Conservation (phyloP, 2,113 vertebrate genomes). For the Seriola rivoliana region DNA sequence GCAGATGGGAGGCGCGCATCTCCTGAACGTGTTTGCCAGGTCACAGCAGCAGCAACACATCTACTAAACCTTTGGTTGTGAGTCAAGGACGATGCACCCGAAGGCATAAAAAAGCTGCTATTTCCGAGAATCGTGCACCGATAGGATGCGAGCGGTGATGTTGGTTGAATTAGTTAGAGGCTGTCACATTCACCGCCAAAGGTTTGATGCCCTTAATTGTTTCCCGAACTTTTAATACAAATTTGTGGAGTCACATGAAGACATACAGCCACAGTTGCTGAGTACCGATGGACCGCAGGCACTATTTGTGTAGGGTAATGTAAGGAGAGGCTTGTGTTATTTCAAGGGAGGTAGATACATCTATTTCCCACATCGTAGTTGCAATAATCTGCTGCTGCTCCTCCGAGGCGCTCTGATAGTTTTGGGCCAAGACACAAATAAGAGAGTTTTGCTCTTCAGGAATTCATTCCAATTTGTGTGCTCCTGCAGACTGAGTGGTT, state of each 20-base stretch:
- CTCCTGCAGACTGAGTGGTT: constrained; percentile 25
- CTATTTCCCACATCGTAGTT: not conserved
- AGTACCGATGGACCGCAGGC: not conserved
- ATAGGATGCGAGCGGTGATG: not conserved
- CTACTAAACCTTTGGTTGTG: constrained; percentile 7
- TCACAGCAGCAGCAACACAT: constrained; percentile 21
- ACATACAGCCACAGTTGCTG: not conserved
- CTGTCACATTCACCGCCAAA: not conserved
- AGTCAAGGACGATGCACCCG: constrained; percentile 16
- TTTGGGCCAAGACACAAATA: constrained; percentile 46
- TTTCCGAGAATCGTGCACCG: constrained; percentile 11
- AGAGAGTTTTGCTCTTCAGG: constrained; percentile 46
- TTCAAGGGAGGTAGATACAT: not conserved
- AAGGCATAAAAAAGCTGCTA: constrained; percentile 22
- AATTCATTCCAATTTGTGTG: constrained; percentile 33
- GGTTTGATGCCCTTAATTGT: constrained; percentile 1
- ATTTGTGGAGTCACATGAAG: not conserved
- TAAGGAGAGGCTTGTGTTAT: not conserved
- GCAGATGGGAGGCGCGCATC: constrained; percentile 34
- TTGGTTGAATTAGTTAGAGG: constrained; percentile 9
- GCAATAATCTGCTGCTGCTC: constrained; percentile 25
- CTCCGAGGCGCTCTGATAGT: constrained; percentile 14
- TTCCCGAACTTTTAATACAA: not conserved
- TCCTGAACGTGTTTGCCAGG: constrained; percentile 43
- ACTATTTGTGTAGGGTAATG: not conserved